Evolutionary conservation across 2,113 vertebrate genomes (phyloP).

Genomic region (Gambusia holbrooki): DNA sequence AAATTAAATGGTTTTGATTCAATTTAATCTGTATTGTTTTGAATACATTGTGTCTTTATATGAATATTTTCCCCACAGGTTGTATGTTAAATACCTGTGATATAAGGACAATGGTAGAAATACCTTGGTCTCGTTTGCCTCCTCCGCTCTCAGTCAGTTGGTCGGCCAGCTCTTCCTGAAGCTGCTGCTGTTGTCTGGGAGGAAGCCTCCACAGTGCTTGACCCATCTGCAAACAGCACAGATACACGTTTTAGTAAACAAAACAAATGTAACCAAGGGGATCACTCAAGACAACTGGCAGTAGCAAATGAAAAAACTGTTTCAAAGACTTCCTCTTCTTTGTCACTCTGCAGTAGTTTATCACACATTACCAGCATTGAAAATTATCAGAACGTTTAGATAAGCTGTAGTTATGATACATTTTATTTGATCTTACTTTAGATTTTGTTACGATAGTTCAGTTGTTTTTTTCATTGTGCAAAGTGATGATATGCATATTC

Average conservation of each 20-base stretch:
- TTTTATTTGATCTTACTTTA: background rate
- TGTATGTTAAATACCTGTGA: background rate
- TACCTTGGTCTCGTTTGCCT: conserved; percentile 51
- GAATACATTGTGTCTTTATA: too few species aligned
- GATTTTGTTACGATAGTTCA: background rate
- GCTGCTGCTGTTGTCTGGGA: conserved; percentile 90
- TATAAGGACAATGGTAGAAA: background rate
- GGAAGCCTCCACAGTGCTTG: conserved; percentile 97
- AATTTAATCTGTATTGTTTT: too few species aligned
- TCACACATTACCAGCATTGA: background rate
- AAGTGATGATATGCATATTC: background rate
- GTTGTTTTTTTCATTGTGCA: background rate
- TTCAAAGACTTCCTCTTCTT: background rate
- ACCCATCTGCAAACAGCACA: conserved; percentile 87
- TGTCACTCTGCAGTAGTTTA: background rate
- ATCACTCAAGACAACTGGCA: too few species aligned
- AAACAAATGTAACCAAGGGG: conserved; percentile 2
- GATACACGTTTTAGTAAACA: conserved; percentile 26
- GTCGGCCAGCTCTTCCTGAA: conserved; percentile 89
- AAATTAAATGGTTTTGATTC: too few species aligned
- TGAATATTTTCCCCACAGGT: background rate
- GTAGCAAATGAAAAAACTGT: too few species aligned
- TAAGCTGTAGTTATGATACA: background rate
- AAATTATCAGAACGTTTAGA: background rate
- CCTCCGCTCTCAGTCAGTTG: conserved; percentile 64